These are phyloP conservation scores for Agrenia bidenticulata DNA, from an alignment of 2,888 invertebrate genomes.

Conservation along the genomic window DNA sequence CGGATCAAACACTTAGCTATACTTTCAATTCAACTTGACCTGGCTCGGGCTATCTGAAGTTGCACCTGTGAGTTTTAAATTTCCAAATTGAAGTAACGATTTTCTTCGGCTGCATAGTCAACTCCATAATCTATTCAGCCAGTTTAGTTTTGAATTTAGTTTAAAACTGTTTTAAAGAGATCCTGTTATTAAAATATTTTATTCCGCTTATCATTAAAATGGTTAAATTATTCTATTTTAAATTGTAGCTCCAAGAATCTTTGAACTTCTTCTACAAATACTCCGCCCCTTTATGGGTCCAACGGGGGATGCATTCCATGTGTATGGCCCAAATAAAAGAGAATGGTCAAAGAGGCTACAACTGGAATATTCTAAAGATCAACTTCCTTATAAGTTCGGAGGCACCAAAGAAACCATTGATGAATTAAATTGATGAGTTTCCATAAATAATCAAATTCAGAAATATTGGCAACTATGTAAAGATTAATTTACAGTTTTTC, in stretches of 20 bases:
- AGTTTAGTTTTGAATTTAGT: not conserved
- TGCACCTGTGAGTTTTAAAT: too few relatives aligned
- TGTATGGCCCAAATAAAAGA: not conserved
- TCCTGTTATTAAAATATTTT: not conserved
- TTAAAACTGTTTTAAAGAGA: not conserved
- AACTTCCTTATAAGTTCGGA: slow-evolving; percentile 9
- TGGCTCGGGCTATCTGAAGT: too few relatives aligned
- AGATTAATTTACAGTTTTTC: too few relatives aligned
- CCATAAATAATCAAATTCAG: not conserved
- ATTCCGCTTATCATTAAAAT: not conserved
- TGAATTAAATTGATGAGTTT: not conserved
- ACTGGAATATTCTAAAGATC: not conserved
- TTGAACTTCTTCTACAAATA: not conserved
- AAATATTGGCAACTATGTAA: too few relatives aligned
- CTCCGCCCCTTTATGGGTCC: not conserved
- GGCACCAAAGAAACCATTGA: slow-evolving; percentile 1
- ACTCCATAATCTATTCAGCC: not conserved
- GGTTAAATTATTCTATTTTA: too few relatives aligned
- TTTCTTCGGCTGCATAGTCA: not conserved
- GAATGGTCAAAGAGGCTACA: not conserved
- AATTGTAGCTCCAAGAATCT: slow-evolving; percentile 5
- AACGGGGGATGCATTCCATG: not conserved
- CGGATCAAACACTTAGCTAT: too few relatives aligned
- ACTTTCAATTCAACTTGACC: too few relatives aligned
- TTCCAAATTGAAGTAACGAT: too few relatives aligned